Base-by-base conservation (phyloP, 35 echinoderm and acorn worm genomes). In the Stichopus chloronotus region DNA sequence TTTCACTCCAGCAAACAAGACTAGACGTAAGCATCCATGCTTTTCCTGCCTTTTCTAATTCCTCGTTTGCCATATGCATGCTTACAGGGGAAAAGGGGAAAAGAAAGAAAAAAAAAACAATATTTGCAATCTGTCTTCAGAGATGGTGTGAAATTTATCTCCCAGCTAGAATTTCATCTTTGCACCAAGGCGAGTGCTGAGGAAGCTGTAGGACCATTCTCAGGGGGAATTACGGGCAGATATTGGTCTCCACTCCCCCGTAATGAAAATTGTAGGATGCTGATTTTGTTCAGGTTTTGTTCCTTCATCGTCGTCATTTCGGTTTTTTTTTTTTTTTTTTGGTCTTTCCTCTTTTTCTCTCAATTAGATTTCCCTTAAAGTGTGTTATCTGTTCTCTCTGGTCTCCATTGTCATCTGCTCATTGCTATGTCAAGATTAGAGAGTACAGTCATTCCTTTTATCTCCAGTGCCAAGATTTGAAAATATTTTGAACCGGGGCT, bases 201-300 rank as follows among this genome's bases (percentile, higher is more conserved):
- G 81, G 81, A 53, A 5, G 81, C 55, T n/a, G 55, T 85, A 55
- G 19, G 43, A 11, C 57, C n/a, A n/a, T 85, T 58, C 82, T 85
- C 82, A 19, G 8, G 82, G 82, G 82, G 82, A 83, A 85, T 85
- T 58, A 58, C 24, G 13, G 82, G 24, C 82, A 85, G 82, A 85
- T 58, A 58, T 57, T 85, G 54, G 82, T 85, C 82, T 85, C 82
- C 82, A 85, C 24, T 84, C 57, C 53, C 7, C 79, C 17, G 30
- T 23, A 58, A 59, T 85, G 55, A 25, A 85, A 25, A 85, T 21
- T 59, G 57, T 9, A 85, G 82, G 57, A 85, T 20, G n/a, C 14
- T n/a, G 54, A 85, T 12, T 60, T 85, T 25, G 56, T 7, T 23
- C 52, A 17, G 58, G 17, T 85, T 74, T 74, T 21, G 14, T 61